A percentile compares a stretch with the other conserved stretches of the same genome.
These are phyloP conservation scores for Alcis repandata DNA, from an alignment of 2,888 invertebrate species.

Conservation along the genomic window DNA sequence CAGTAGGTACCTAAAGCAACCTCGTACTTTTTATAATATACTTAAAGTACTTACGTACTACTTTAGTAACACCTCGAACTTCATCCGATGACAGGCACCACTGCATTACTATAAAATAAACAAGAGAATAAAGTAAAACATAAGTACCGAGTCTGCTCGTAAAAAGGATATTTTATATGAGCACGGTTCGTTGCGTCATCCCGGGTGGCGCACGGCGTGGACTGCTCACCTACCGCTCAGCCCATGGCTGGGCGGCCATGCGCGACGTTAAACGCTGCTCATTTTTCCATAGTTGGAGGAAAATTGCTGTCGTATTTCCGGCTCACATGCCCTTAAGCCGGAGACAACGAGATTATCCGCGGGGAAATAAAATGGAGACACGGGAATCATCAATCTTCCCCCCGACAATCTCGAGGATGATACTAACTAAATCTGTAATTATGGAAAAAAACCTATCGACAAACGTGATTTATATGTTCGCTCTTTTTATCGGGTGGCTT, in stretches of 20 bases:
- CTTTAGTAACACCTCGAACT: neutral
- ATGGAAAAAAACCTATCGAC: constrained; percentile 46
- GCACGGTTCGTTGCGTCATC: constrained; percentile 58
- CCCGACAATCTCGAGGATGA: constrained; percentile 63
- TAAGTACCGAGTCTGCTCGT: constrained; percentile 50
- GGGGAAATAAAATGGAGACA: constrained; percentile 83
- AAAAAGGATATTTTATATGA: constrained; percentile 58
- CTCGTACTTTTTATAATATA: no score
- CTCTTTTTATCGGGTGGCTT: constrained; percentile 14
- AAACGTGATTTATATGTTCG: constrained; percentile 29
- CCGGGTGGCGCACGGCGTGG: constrained; percentile 51
- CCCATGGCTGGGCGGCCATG: constrained; percentile 70
- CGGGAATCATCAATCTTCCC: constrained; percentile 79
- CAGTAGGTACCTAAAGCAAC: no score
- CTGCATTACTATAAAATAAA: constrained; percentile 42
- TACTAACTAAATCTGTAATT: constrained; percentile 59
- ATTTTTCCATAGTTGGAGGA: constrained; percentile 84
- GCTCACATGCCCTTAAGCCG: constrained; percentile 83
- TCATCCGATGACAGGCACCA: neutral
- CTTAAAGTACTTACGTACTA: no score
- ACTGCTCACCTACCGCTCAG: constrained; percentile 45
- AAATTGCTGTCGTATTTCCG: constrained; percentile 84
- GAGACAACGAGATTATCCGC: constrained; percentile 84
- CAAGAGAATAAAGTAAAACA: constrained; percentile 48
- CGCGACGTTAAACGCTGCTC: constrained; percentile 79